phyloP scores from a whole-genome alignment of 2,888 invertebrate genomes.

The Tupiocoris notatus region DNA sequence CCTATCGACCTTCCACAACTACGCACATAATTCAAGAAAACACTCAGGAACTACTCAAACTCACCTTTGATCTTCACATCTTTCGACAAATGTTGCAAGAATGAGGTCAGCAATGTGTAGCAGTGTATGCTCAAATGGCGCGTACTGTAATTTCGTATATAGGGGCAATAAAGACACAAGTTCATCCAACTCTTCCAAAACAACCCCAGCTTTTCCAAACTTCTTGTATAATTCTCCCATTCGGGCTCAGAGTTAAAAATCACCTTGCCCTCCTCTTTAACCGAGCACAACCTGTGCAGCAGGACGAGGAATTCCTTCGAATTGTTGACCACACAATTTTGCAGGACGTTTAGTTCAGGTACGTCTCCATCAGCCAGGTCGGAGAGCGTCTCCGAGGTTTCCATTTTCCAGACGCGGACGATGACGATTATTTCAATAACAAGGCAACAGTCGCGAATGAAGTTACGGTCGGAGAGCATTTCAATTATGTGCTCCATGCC shows the following conservation, averaged over 20 bases:
- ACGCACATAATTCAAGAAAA: no score
- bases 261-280: constrained; percentile 35
- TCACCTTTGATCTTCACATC: constrained; percentile 42
- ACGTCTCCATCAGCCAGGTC: constrained; percentile 20
- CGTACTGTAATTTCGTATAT: constrained; percentile 56
- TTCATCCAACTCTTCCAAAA: constrained; percentile 60
- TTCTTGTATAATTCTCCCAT: constrained; percentile 52
- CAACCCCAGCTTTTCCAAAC: constrained; percentile 56
- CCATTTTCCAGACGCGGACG: constrained; percentile 60
- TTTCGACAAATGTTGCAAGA: constrained; percentile 44
- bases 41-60: no score
- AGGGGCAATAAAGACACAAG: constrained; percentile 60
- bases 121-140: constrained; percentile 43
- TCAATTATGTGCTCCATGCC: constrained; percentile 61
- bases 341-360: constrained; percentile 34
- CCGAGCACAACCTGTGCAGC: constrained; percentile 38
- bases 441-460: constrained; percentile 62
- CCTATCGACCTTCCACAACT: no score
- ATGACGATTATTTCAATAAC: constrained; percentile 63
- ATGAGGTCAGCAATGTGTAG: constrained; percentile 44
- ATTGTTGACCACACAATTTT: constrained; percentile 32
- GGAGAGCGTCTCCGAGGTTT: constrained; percentile 20
- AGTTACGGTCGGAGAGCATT: constrained; percentile 58
- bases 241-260: constrained; percentile 51
- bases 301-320: constrained; percentile 41